Evolutionary conservation across 2,113 vertebrate species (phyloP).

Genomic region (Thamnophis sirtalis): DNA sequence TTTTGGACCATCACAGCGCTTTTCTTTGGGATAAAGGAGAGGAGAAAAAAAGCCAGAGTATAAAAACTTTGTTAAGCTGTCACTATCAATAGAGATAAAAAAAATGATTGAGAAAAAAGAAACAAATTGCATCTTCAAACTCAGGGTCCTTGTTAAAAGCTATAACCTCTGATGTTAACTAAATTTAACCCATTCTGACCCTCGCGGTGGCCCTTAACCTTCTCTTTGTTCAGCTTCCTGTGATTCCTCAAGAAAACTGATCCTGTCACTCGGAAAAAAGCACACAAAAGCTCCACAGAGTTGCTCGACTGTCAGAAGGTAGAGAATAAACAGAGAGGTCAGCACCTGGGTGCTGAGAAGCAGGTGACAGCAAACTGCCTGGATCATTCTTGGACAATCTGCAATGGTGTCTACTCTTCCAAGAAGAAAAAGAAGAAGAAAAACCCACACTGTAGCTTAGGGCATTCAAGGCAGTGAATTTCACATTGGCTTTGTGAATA

Average conservation of each 20-base stretch:
- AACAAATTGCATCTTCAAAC: constrained; percentile 77
- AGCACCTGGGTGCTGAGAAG: constrained; percentile 79
- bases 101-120: constrained; percentile 75
- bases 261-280: constrained; percentile 66
- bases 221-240: constrained; percentile 75
- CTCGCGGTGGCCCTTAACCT: constrained; percentile 72
- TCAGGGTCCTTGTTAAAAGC: constrained; percentile 77
- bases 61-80: constrained; percentile 81
- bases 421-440: neutral
- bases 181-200: constrained; percentile 77
- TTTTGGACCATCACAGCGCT: constrained; percentile 65
- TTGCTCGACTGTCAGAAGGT: constrained; percentile 67
- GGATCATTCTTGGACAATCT: constrained; percentile 63
- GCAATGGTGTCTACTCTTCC: constrained; percentile 68
- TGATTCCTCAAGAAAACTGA: constrained; percentile 66
- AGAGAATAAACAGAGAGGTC: constrained; percentile 65
- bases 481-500: constrained; percentile 81
- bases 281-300: constrained; percentile 72
- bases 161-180: constrained; percentile 78
- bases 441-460: constrained; percentile 68
- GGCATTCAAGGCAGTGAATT: constrained; percentile 81
- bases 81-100: constrained; percentile 69
- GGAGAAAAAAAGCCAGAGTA: constrained; percentile 62
- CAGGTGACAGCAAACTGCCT: constrained; percentile 80
- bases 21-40: constrained; percentile 70